Base-by-base conservation (phyloP, 2,113 vertebrate species). In the Paradoxurus hermaphroditus region DNA sequence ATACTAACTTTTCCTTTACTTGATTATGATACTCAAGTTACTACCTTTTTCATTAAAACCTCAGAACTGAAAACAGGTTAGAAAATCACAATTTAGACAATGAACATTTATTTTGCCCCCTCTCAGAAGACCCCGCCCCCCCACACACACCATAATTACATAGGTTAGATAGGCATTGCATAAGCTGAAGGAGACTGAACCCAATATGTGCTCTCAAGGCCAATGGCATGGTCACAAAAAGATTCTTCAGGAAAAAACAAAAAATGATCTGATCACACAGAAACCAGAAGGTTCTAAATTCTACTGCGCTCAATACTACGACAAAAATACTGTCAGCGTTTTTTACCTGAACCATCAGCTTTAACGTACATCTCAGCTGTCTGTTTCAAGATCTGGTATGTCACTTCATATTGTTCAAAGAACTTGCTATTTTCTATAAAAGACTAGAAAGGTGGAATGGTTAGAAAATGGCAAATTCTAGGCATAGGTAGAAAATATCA, bases 401-500 rank as follows among this genome's bases (percentile, higher is more conserved):
- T 99, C 73, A 99, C 99, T 98, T 99, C 99, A 89, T 99, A 99
- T 78, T 99, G 99, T 51, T 99, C 99, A 98, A 99, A 99, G 98
- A 99, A 99, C 96, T 99, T 99, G 97, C 99, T 99, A 44, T 99
- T 99, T 98, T 99, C 99, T 94, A 99, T 99, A 95, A 99, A 99
- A 78, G 99, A 98, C 99, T 99, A 98, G 97, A 97, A 97, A 97
- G n/a, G 25, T 84, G 49, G 53, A 65, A 65, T 6, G 0, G 84
- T 98, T 51, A 88, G 3, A 88, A 79, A 2, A 63, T 0, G 67
- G 18, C 56, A 97, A 97, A 96, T 25, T 86, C 25, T 39, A 97
- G 49, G 36, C 18, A 70, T 11, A 36, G 3, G 0, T 9, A 68
- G 83, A 96, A 95, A 95, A 87, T 34, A 31, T 0, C 49, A 77